These are phyloP conservation scores for Myotis findleyi DNA, from an alignment of 2,797 vertebrate genomes.

Conservation along the genomic window DNA sequence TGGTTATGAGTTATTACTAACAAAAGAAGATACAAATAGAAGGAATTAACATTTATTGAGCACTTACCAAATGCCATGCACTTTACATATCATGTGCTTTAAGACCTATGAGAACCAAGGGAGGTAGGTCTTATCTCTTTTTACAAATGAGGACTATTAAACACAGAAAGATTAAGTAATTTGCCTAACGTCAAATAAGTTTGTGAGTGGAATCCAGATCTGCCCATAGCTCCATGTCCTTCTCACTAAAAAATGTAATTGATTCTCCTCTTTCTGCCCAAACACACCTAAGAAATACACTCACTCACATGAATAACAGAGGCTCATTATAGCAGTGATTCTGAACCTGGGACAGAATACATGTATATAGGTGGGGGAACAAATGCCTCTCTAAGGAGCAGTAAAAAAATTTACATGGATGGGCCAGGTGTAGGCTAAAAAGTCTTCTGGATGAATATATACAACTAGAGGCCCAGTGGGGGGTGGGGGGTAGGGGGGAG, in stretches of 20 bases:
- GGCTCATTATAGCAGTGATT: neutral
- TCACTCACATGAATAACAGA: neutral
- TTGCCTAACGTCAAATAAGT: constrained; percentile 14
- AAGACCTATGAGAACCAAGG: neutral
- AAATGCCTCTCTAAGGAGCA: neutral
- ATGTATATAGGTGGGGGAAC: neutral
- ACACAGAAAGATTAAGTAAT: constrained; percentile 50
- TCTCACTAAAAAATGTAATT: constrained; percentile 20
- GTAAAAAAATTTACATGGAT: neutral
- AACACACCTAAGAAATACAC: neutral
- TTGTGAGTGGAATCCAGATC: neutral
- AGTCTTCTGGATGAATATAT: neutral
- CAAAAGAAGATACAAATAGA: neutral
- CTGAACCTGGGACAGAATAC: neutral
- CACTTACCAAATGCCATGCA: neutral
- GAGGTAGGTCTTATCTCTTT: neutral
- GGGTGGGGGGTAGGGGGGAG: no score
- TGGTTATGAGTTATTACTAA: constrained; percentile 1
- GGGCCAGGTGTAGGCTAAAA: neutral
- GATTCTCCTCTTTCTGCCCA: neutral
- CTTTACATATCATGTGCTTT: neutral
- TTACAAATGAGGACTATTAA: constrained; percentile 18
- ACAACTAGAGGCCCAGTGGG: neutral
- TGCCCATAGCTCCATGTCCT: constrained; percentile 7
- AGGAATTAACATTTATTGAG: neutral